These are phyloP conservation scores for Heterohyrax brucei DNA, from an alignment of 2,797 vertebrate species.

Conservation along the genomic window DNA sequence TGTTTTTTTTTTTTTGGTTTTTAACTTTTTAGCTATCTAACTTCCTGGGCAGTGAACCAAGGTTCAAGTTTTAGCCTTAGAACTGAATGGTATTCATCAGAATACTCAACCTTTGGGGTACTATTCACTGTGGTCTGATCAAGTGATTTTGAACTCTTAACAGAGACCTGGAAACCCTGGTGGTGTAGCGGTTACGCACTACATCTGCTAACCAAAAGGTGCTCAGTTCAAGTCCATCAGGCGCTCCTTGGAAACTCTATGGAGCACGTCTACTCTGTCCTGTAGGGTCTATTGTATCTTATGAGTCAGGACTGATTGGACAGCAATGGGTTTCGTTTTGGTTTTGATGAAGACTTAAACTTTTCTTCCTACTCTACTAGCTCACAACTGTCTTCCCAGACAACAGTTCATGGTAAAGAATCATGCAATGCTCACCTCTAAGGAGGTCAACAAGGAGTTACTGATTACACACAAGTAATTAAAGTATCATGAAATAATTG, in stretches of 20 bases:
- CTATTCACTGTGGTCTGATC: background rate
- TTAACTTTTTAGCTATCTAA: background rate
- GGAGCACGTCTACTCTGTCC: too few relatives aligned
- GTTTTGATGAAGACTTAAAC: background rate
- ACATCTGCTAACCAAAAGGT: too few relatives aligned
- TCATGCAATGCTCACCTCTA: background rate
- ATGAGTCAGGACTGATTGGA: too few relatives aligned
- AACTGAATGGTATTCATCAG: constrained; percentile 10
- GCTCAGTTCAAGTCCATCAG: too few relatives aligned
- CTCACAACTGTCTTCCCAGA: background rate
- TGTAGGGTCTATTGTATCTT: too few relatives aligned
- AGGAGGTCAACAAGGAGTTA: background rate
- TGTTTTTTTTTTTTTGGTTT: too few relatives aligned
- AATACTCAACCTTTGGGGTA: background rate
- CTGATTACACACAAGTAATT: background rate
- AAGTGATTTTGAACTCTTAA: background rate
- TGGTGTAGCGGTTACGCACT: too few relatives aligned
- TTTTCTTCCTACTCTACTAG: background rate
- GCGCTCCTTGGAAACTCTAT: too few relatives aligned
- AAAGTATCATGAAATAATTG: background rate
- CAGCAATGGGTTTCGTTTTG: too few relatives aligned
- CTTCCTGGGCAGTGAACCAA: background rate
- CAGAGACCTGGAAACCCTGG: too few relatives aligned
- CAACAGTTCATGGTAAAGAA: background rate
- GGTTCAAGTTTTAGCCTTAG: constrained; percentile 25